Percentiles rank a stretch among this genome's conserved stretches.
Evolutionary conservation across 1,140 invertebrate genomes (phyloP).

Genomic region (Charaxes varanes): DNA sequence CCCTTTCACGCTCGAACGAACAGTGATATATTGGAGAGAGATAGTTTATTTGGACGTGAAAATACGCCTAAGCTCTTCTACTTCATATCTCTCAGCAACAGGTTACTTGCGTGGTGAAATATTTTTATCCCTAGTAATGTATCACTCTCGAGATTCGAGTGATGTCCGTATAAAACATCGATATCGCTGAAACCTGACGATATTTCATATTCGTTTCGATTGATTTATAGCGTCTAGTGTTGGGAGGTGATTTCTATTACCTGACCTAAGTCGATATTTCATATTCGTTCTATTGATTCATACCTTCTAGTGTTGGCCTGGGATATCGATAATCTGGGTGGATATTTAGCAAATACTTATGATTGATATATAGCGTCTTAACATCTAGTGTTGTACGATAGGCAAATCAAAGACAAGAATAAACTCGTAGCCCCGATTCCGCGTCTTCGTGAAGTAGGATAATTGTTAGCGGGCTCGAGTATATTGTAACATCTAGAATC

Average conservation of each 20-base stretch:
- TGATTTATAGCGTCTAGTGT: slow-evolving; percentile 46
- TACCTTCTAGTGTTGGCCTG: too few species aligned
- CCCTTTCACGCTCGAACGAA: slow-evolving; percentile 6
- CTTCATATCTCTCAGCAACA: slow-evolving; percentile 46
- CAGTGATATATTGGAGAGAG: slow-evolving; percentile 7
- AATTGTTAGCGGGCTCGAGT: too few species aligned
- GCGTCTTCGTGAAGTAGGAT: too few species aligned
- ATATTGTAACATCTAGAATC: too few species aligned
- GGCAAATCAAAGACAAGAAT: too few species aligned
- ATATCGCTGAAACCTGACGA: slow-evolving; percentile 43
- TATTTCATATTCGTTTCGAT: slow-evolving; percentile 37
- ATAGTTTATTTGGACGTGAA: slow-evolving; percentile 16
- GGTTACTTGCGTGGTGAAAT: slow-evolving; percentile 50
- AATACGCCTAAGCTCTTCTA: slow-evolving; percentile 33
- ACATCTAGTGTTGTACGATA: too few species aligned
- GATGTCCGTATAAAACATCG: slow-evolving; percentile 34
- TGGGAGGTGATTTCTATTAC: slow-evolving; percentile 34
- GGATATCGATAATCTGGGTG: too few species aligned
- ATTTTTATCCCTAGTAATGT: slow-evolving; percentile 56
- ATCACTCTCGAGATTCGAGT: slow-evolving; percentile 42
- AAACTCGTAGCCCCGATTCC: too few species aligned
- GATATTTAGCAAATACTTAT: too few species aligned
- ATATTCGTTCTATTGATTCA: too few species aligned
- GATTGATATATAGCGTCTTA: too few species aligned
- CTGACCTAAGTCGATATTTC: too few species aligned